Evolutionary conservation across 2,888 invertebrate species (phyloP).

Genomic region (Campopleginae sp.): DNA sequence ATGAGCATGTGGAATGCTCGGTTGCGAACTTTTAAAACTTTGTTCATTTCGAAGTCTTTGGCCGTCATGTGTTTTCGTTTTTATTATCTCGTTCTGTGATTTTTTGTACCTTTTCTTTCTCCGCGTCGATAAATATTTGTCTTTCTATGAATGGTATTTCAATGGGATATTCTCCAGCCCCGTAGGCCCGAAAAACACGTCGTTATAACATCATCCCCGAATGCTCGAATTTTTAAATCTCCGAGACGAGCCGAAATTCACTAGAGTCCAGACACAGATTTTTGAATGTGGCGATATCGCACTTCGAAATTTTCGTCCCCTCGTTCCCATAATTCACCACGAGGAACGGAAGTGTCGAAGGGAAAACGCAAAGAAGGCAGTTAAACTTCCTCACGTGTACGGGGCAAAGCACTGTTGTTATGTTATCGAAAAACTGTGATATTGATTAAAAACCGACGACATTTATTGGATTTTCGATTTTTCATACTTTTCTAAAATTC

Average conservation of each 20-base stretch:
- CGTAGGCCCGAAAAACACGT: neutral
- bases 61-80: neutral
- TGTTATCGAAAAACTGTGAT: neutral
- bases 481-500: neutral
- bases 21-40: conserved; percentile 78
- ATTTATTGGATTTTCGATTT: neutral
- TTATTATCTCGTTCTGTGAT: neutral
- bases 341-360: neutral
- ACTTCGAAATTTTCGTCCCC: conserved; percentile 14
- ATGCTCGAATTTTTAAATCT: conserved; percentile 25
- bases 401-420: neutral
- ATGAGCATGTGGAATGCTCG: conserved; percentile 79
- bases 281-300: conserved; percentile 33
- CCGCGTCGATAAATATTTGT: neutral
- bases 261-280: conserved; percentile 22
- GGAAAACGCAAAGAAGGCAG: neutral
- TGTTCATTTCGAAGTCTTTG: conserved; percentile 69
- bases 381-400: conserved; percentile 11
- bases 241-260: conserved; percentile 30
- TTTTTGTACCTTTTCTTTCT: neutral
- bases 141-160: neutral
- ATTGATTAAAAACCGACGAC: neutral
- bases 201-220: conserved; percentile 46
- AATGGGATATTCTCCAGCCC: neutral
- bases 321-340: conserved; percentile 36